Base-by-base conservation (phyloP, 1,140 invertebrate species). In the Thrips palmi region DNA sequence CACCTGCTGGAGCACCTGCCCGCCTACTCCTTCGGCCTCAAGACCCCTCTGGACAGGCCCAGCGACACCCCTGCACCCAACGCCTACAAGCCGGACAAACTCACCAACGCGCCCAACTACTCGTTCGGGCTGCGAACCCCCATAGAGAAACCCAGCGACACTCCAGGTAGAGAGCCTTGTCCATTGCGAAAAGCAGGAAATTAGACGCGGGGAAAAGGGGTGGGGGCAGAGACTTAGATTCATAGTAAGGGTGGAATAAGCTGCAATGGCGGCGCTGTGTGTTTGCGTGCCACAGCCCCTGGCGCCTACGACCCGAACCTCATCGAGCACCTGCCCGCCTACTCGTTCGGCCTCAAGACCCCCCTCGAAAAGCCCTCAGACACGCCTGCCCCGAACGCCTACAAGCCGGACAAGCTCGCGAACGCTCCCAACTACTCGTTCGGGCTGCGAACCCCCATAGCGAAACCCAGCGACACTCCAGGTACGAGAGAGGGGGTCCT, bases 41-140 rank as follows among this genome's bases (percentile, higher is more conserved):
- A 71, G 45, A 68, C 70, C 2, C 62, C 58, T 41, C 58, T 64
- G 7, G 64, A 67, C 3, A 72, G 72, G 45, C 49, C 63, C 0
- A 79, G 81, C 45, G 62, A 70, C 5, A 86, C 83, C 12, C 89
- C 89, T 1, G 76, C 83, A 46, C 70, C 87, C 33, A 67, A 85
- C 38, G 69, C 83, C 60, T 73, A 92, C 62, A 69, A 51, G 15
- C 77, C 83, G 0, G 72, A 80, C 47, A 74, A 74, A 41, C n/a
- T 6, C 12, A 40, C 34, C 21, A 35, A 67, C 42, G 67, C 73
- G 2, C 74, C 74, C 22, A 72, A 72, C 40, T 78, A 71, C 47
- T 75, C 74, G 2, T 81, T 73, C 50, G 68, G 69, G 6, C 52
- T 68, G 35, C 71, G 70, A 45, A 68, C 70, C 2, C 62, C 58